Evolutionary conservation across 1,140 invertebrate species (phyloP).

Genomic region (Drosophila bocki): DNA sequence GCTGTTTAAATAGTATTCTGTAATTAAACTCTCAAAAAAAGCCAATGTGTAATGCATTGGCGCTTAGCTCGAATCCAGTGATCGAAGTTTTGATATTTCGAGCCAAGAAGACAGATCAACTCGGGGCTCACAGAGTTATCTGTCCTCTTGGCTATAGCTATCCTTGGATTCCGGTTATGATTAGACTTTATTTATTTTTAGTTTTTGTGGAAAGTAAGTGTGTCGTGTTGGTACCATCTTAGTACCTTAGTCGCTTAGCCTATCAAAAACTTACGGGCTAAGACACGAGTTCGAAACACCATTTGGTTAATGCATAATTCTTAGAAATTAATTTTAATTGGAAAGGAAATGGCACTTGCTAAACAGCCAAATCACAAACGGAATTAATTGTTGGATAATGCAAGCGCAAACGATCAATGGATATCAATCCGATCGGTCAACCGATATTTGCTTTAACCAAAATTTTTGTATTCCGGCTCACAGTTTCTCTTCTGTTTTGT

Average conservation of each 20-base stretch:
- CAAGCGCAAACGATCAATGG: neutral
- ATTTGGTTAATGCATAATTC: conserved; percentile 32
- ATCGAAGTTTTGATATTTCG: conserved; percentile 5
- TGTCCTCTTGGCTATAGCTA: conserved; percentile 18
- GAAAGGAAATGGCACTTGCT: conserved; percentile 64
- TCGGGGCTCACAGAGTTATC: conserved; percentile 32
- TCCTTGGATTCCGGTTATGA: conserved; percentile 16
- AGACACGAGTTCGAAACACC: conserved; percentile 25
- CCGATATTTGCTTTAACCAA: conserved; percentile 17
- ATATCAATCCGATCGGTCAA: neutral
- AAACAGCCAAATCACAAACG: conserved; percentile 49
- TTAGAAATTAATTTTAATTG: conserved; percentile 31
- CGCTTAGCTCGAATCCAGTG: conserved; percentile 11
- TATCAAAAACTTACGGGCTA: conserved; percentile 28
- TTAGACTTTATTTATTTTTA: neutral
- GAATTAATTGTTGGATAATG: conserved; percentile 2
- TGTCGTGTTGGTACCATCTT: conserved; percentile 18
- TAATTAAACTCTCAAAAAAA: conserved; percentile 12
- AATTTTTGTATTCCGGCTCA: conserved; percentile 27
- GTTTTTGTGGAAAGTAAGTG: conserved; percentile 34
- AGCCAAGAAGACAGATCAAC: conserved; percentile 26
- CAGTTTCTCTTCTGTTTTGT: conserved; percentile 24
- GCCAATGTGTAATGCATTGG: conserved; percentile 40
- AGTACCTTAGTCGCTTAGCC: conserved; percentile 20
- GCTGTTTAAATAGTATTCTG: conserved; percentile 16